Percentiles rank a stretch among this genome's conserved stretches.
Evolutionary conservation across 2,797 vertebrate species (phyloP).

Genomic region (Sebastes nivosus): DNA sequence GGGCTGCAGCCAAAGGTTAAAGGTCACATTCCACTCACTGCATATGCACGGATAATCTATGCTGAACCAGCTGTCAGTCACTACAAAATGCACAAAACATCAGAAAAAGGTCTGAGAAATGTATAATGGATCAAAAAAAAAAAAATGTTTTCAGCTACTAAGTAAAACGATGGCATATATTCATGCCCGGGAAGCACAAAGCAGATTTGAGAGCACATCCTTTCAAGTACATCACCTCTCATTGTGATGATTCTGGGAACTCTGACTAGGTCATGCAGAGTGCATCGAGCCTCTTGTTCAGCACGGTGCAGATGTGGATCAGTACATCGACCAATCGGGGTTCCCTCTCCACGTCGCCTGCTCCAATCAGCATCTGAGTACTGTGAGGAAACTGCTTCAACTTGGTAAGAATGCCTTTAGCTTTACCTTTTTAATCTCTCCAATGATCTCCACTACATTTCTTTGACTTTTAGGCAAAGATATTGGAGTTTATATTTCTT

Average conservation of each 20-base stretch:
- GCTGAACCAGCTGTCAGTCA: neutral
- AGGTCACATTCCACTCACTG: slow-evolving; percentile 33
- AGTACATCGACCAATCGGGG: slow-evolving; percentile 81
- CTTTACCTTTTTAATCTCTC: neutral
- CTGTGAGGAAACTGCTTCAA: slow-evolving; percentile 86
- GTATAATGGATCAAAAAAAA: neutral
- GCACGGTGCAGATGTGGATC: slow-evolving; percentile 83
- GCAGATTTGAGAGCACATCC: slow-evolving; percentile 28
- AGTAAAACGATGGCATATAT: neutral
- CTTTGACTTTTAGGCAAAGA: neutral
- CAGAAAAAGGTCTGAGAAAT: neutral
- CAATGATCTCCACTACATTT: no score
- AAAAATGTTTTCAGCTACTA: neutral
- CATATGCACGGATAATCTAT: slow-evolving; percentile 9
- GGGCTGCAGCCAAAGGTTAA: slow-evolving; percentile 86
- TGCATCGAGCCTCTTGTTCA: slow-evolving; percentile 82
- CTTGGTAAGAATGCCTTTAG: slow-evolving; percentile 78
- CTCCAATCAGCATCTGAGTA: slow-evolving; percentile 80
- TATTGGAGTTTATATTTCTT: neutral
- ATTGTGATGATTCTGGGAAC: slow-evolving; percentile 20
- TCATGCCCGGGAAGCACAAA: neutral
- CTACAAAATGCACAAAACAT: neutral
- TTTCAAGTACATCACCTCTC: slow-evolving; percentile 1
- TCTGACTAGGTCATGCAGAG: slow-evolving; percentile 83
- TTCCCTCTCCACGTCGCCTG: slow-evolving; percentile 87